Conservation (phyloP, 2,888 invertebrate genomes). For the Macaria notata region DNA sequence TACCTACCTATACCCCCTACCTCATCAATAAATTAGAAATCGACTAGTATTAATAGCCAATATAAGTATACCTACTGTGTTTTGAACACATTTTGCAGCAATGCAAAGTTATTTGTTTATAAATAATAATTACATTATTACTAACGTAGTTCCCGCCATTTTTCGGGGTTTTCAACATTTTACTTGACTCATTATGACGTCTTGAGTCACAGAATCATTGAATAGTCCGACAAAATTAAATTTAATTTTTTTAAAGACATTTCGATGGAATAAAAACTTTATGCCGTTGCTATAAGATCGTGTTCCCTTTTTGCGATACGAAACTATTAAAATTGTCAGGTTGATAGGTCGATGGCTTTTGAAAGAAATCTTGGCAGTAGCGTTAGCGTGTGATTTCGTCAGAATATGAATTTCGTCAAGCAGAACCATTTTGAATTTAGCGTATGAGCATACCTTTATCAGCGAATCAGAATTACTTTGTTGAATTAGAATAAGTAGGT, state of each 20-base stretch:
- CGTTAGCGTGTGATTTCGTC: conserved; percentile 65
- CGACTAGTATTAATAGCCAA: no score
- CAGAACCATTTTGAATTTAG: conserved; percentile 44
- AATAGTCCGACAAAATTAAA: conserved; percentile 40
- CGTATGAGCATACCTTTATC: not conserved
- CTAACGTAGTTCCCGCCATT: conserved; percentile 42
- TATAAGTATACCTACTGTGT: conserved; percentile 3
- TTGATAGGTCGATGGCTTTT: conserved; percentile 72
- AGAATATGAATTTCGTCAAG: conserved; percentile 68
- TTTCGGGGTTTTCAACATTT: conserved; percentile 40
- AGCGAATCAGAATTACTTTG: no score
- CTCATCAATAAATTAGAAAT: no score
- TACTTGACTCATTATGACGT: conserved; percentile 32
- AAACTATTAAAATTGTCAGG: conserved; percentile 34
- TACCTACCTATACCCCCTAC: no score
- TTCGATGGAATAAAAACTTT: no score
- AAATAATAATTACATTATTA: no score
- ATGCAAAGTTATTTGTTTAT: no score
- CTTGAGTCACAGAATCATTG: conserved; percentile 53
- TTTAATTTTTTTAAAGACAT: no score
- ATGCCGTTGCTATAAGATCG: no score
- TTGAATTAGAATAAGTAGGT: no score
- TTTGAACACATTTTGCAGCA: no score
- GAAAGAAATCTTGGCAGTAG: conserved; percentile 74
- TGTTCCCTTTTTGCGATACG: no score